Evolutionary conservation across 2,113 vertebrate species (phyloP).

Genomic region (Nymphicus hollandicus): DNA sequence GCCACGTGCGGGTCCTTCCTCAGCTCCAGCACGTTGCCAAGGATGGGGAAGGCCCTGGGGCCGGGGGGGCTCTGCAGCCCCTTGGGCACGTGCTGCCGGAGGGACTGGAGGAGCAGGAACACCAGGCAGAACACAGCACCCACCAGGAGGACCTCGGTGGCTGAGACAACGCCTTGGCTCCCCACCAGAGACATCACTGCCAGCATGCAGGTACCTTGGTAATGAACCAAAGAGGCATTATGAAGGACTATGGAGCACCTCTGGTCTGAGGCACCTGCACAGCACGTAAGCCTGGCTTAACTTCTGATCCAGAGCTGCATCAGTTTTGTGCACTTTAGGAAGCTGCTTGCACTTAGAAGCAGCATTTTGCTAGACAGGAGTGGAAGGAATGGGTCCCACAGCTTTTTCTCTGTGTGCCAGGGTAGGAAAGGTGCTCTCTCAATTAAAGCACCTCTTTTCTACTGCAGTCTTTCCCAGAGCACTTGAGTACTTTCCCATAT

Average conservation of each 20-base stretch:
- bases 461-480: not conserved
- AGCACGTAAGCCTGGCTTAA: not conserved
- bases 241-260: not conserved
- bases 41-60: constrained; percentile 80
- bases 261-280: not conserved
- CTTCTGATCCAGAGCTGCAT: accelerated
- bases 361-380: not conserved
- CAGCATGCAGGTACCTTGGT: not conserved
- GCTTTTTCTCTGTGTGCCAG: not conserved
- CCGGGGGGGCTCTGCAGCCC: constrained; percentile 82
- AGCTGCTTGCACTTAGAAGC: not conserved
- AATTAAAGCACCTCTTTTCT: not conserved
- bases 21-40: constrained; percentile 82
- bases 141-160: constrained; percentile 76
- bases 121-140: constrained; percentile 71
- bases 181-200: not conserved
- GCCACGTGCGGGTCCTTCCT: constrained; percentile 78
- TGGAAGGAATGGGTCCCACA: not conserved
- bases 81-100: constrained; percentile 65
- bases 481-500: not conserved
- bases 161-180: constrained; percentile 56
- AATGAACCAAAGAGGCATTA: not conserved
- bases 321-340: not conserved
- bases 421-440: not conserved
- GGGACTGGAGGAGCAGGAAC: constrained; percentile 70